Percentiles rank a stretch among this genome's conserved stretches.
These are phyloP conservation scores for Prionace glauca DNA, from an alignment of 2,797 vertebrate species.

Conservation along the genomic window DNA sequence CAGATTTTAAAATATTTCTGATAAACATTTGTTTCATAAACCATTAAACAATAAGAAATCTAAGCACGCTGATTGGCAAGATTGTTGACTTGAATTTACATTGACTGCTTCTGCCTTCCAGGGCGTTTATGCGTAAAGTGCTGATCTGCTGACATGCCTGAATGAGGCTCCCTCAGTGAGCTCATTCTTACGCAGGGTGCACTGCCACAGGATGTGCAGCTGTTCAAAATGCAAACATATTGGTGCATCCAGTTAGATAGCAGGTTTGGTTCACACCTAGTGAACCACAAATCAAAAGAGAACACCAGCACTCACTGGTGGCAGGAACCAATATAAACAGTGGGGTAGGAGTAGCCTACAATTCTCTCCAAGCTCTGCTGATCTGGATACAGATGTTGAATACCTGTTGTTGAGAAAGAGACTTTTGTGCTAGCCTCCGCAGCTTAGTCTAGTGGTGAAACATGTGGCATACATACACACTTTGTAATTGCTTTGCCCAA, in stretches of 20 bases:
- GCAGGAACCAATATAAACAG: too few species aligned
- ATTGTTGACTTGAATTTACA: neutral
- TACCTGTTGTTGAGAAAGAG: neutral
- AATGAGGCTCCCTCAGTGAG: neutral
- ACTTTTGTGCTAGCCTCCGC: neutral
- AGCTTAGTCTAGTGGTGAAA: neutral
- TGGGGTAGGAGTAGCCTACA: too few species aligned
- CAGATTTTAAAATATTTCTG: neutral
- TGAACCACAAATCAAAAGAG: too few species aligned
- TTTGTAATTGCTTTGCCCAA: neutral
- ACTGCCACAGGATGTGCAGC: neutral
- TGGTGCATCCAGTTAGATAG: too few species aligned
- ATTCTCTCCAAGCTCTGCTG: neutral
- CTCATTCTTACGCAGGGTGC: neutral
- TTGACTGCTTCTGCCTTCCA: neutral
- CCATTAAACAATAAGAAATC: neutral
- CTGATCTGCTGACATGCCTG: neutral
- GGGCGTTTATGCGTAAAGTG: too few species aligned
- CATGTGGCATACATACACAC: neutral
- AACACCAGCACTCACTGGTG: too few species aligned
- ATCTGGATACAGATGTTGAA: neutral
- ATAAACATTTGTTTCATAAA: neutral
- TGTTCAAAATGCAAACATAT: too few species aligned
- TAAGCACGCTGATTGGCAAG: neutral
- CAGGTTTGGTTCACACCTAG: too few species aligned